These are phyloP conservation scores for Anoncus sp. DNA, from an alignment of 2,888 invertebrate genomes.

Conservation along the genomic window DNA sequence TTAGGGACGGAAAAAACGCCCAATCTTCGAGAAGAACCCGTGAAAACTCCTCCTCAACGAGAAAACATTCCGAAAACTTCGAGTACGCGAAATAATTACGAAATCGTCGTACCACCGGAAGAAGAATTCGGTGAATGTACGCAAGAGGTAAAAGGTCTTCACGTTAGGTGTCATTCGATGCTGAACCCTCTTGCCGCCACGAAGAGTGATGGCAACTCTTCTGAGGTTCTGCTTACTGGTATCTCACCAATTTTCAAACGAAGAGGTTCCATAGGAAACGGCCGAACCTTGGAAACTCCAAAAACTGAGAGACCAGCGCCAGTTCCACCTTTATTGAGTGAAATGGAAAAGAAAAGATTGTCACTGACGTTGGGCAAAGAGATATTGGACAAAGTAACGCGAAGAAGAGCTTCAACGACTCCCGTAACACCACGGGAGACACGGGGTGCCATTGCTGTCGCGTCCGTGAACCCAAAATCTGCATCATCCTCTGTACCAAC, in stretches of 20 bases:
- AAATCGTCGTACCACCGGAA: constrained; percentile 77
- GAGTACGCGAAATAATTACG: constrained; percentile 67
- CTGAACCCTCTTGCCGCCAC: constrained; percentile 68
- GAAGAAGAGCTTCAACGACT: constrained; percentile 77
- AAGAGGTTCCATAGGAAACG: constrained; percentile 76
- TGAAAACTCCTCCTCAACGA: constrained; percentile 6
- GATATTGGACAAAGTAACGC: constrained; percentile 87
- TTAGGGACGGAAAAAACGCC: constrained; percentile 30
- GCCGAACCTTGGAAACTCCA: constrained; percentile 70
- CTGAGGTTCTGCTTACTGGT: constrained; percentile 39
- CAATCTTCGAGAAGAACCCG: constrained; percentile 3
- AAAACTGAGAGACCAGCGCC: constrained; percentile 65
- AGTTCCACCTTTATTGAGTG: constrained; percentile 82
- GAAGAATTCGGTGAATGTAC: constrained; percentile 62
- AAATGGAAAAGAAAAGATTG: constrained; percentile 89
- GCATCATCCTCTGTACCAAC: constrained; percentile 41
- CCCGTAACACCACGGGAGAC: constrained; percentile 78
- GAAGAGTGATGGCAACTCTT: constrained; percentile 39
- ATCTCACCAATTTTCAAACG: constrained; percentile 67
- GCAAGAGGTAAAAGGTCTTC: constrained; percentile 73
- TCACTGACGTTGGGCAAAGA: constrained; percentile 90
- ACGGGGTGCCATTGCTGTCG: constrained; percentile 81
- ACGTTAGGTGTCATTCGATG: constrained; percentile 81
- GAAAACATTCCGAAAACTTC: background rate
- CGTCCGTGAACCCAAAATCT: constrained; percentile 66